Percentiles rank a stretch among this genome's conserved stretches.
Conservation (phyloP, 2,888 invertebrate species). For the Pherbina coryleti region DNA sequence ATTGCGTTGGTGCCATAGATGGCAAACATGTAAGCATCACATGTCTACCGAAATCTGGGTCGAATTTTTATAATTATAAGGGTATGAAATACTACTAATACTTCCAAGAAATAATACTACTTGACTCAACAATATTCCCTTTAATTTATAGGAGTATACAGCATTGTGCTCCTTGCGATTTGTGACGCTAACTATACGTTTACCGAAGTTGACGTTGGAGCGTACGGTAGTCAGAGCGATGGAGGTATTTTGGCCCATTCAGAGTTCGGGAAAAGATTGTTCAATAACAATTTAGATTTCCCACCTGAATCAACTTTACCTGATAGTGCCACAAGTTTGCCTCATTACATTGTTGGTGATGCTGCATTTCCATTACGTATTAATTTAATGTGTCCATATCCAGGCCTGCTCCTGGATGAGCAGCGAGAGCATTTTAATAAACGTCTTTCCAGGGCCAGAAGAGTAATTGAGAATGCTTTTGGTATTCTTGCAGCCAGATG, state of each 20-base stretch:
- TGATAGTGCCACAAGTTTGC: neutral
- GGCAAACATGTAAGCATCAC: no score
- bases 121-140: neutral
- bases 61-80: constrained; percentile 6
- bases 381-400: constrained; percentile 12
- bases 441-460: neutral
- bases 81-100: neutral
- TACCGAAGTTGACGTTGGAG: neutral
- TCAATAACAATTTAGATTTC: neutral
- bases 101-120: neutral
- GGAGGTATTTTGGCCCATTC: constrained; percentile 18
- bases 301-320: neutral
- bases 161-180: constrained; percentile 14
- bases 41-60: neutral
- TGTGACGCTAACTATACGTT: constrained; percentile 15
- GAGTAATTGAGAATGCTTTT: constrained; percentile 1
- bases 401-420: neutral
- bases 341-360: constrained; percentile 10
- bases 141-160: neutral
- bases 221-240: constrained; percentile 5
- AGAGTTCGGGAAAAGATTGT: neutral
- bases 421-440: constrained; percentile 1
- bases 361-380: neutral
- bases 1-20: constrained; percentile 1
- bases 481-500: neutral